Percentiles rank a stretch among this genome's conserved stretches.
These are phyloP conservation scores for Neoseiulus cucumeris DNA, from an alignment of 1,140 invertebrate species.

Conservation along the genomic window DNA sequence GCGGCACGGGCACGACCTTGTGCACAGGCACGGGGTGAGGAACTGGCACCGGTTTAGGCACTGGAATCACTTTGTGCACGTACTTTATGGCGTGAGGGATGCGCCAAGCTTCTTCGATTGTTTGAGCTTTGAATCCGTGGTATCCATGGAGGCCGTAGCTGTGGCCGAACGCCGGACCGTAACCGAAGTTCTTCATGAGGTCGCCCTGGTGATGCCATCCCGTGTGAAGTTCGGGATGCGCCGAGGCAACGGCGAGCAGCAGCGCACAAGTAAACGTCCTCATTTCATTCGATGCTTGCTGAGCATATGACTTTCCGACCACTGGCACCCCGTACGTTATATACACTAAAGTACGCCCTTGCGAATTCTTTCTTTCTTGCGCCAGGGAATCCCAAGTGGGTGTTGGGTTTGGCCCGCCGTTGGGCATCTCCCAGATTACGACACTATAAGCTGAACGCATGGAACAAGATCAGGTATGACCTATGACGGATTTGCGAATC, in stretches of 20 bases:
- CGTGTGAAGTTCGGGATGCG: background rate
- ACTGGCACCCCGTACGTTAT: background rate
- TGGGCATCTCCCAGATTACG: too few species aligned
- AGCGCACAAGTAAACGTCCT: too few species aligned
- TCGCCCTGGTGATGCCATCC: background rate
- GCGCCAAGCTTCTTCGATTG: background rate
- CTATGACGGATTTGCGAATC: too few species aligned
- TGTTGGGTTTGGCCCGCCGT: too few species aligned
- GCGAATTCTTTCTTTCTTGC: background rate
- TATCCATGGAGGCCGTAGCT: background rate
- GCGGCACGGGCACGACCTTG: constrained; percentile 21
- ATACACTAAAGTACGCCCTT: constrained; percentile 7
- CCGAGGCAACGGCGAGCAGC: too few species aligned
- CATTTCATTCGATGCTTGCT: too few species aligned
- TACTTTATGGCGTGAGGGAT: background rate
- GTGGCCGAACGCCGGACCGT: background rate
- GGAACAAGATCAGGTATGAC: too few species aligned
- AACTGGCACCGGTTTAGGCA: constrained; percentile 22
- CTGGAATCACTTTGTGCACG: constrained; percentile 20
- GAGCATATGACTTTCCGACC: too few species aligned
- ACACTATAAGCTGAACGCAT: too few species aligned
- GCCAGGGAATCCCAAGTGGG: too few species aligned
- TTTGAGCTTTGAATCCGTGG: background rate
- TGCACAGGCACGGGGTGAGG: constrained; percentile 22
- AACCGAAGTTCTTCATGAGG: background rate